Conservation (phyloP, 2,113 vertebrate genomes). For the Protobothrops mucrosquamatus region DNA sequence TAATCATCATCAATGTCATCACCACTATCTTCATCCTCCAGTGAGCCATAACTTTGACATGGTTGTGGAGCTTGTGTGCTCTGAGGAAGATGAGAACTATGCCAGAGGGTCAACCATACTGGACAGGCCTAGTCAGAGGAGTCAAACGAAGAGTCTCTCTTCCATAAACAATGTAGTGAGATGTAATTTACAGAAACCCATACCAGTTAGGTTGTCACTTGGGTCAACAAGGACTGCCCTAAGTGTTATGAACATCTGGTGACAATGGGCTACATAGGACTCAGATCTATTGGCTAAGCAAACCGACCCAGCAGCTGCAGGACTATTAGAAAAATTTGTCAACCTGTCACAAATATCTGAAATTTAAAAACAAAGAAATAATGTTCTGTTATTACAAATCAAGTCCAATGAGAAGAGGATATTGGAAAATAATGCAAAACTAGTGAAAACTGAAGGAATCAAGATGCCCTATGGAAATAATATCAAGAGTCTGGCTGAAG, state of each 20-base stretch:
- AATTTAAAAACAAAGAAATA: not conserved
- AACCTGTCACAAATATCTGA: not conserved
- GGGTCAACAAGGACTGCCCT: not conserved
- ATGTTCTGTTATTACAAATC: not conserved
- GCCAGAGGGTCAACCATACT: not conserved
- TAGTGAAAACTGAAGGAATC: not conserved
- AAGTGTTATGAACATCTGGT: not conserved
- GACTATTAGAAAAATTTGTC: not conserved
- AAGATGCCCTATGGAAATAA: not conserved
- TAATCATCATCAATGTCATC: not conserved
- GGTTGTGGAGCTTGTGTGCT: not conserved
- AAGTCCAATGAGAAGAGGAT: not conserved
- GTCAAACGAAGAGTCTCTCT: not conserved
- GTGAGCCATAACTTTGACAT: not conserved
- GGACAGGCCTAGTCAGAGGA: not conserved
- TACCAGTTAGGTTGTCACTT: not conserved
- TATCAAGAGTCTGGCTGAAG: not conserved
- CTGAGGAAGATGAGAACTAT: not conserved
- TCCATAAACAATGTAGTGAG: not conserved
- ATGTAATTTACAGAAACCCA: not conserved
- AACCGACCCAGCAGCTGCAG: not conserved
- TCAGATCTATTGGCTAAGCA: not conserved
- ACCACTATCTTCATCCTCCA: not conserved
- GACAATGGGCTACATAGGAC: not conserved
- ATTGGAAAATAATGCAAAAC: not conserved